phyloP scores from a whole-genome alignment of 2,113 vertebrate genomes.

The Indri indri region DNA sequence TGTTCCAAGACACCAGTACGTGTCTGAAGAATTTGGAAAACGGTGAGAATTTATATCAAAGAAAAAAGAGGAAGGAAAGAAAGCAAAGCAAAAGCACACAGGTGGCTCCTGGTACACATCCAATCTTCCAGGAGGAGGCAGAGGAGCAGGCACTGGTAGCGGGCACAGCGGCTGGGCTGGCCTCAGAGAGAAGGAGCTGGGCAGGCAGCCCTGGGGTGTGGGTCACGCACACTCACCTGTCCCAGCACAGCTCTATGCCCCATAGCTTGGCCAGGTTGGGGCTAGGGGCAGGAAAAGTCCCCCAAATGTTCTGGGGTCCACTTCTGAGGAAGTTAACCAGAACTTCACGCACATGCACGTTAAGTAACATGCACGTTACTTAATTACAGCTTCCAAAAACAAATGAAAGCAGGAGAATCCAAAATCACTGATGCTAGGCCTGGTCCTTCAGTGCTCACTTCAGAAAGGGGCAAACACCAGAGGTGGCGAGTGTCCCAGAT shows the following conservation, averaged over 20 bases:
- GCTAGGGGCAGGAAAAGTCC: not conserved
- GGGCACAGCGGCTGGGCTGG: not conserved
- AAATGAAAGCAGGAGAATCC: not conserved
- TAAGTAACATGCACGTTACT: not conserved
- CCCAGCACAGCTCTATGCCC: not conserved
- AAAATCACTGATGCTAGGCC: not conserved
- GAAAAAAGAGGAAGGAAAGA: not conserved
- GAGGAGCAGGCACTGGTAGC: not conserved
- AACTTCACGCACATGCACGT: not conserved
- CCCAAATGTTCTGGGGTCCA: not conserved
- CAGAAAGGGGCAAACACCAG: fast-evolving
- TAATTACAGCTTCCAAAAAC: not conserved
- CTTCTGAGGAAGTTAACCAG: not conserved
- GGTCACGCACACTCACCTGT: not conserved
- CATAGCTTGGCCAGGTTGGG: not conserved
- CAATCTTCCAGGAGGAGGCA: too few relatives aligned
- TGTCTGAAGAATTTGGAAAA: not conserved
- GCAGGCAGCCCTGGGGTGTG: not conserved
- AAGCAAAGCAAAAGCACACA: not conserved
- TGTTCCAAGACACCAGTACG: too few relatives aligned
- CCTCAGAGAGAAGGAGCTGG: fast-evolving
- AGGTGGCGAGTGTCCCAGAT: fast-evolving
- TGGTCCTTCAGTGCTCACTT: not conserved
- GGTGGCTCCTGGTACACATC: fast-evolving
- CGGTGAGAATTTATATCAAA: too few relatives aligned